Percentiles rank a stretch among this genome's conserved stretches.
These are phyloP conservation scores for Carabus problematicus DNA, from an alignment of 2,888 invertebrate genomes.

Conservation along the genomic window DNA sequence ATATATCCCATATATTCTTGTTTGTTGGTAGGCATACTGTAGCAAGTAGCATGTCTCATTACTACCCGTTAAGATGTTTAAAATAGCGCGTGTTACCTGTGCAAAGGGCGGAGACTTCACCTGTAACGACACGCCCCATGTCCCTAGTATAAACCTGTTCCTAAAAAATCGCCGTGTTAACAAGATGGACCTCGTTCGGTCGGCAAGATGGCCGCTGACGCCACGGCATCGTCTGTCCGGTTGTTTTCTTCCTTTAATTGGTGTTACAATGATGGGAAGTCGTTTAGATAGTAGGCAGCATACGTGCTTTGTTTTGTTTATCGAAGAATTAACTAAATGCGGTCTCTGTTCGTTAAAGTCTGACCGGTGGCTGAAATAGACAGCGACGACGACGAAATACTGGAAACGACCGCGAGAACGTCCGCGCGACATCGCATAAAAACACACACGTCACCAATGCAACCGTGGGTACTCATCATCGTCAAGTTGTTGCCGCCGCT, in stretches of 20 bases:
- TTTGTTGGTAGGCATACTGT: too few relatives aligned
- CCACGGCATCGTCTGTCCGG: conserved; percentile 53
- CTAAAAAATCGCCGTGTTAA: conserved; percentile 57
- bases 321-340: conserved; percentile 53
- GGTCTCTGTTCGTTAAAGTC: conserved; percentile 15
- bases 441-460: conserved; percentile 8
- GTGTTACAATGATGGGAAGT: conserved; percentile 57
- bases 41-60: conserved; percentile 1
- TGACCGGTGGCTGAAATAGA: background rate
- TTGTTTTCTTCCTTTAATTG: conserved; percentile 54
- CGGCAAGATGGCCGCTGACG: conserved; percentile 58
- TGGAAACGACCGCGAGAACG: background rate
- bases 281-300: conserved; percentile 53
- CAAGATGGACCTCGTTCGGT: conserved; percentile 53
- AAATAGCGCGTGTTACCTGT: conserved; percentile 14
- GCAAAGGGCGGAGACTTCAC: conserved; percentile 24
- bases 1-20: too few relatives aligned
- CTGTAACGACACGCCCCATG: conserved; percentile 51
- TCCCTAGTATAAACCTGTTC: conserved; percentile 56
- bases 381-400: conserved; percentile 1
- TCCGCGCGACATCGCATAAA: conserved; percentile 12
- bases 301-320: conserved; percentile 57
- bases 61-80: background rate
- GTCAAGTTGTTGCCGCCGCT: conserved; percentile 6
- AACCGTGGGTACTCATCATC: too few relatives aligned